A percentile compares a stretch with the other conserved stretches of the same genome.
Evolutionary conservation across 1,140 invertebrate genomes (phyloP).

Genomic region (Cyrtorhinus lividipennis): DNA sequence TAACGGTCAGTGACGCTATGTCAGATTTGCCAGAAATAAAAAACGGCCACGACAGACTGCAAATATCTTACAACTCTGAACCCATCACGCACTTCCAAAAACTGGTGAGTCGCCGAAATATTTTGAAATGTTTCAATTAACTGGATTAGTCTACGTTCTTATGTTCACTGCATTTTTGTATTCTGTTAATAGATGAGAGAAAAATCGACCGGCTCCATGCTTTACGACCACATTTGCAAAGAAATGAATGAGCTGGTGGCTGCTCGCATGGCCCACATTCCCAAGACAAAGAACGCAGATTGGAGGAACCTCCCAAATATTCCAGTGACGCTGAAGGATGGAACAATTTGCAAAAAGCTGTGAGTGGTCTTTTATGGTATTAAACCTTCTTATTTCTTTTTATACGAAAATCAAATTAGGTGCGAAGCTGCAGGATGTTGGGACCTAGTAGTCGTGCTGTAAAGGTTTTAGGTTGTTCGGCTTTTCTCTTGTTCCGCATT

Average conservation of each 20-base stretch:
- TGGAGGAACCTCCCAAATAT: slow-evolving; percentile 81
- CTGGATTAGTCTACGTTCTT: too few relatives aligned
- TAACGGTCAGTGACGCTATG: slow-evolving; percentile 67
- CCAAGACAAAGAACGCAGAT: slow-evolving; percentile 58
- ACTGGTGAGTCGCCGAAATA: slow-evolving; percentile 37
- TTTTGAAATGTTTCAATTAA: too few relatives aligned
- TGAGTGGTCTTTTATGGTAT: too few relatives aligned
- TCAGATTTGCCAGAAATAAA: slow-evolving; percentile 63
- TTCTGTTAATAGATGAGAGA: slow-evolving; percentile 41
- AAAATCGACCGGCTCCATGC: slow-evolving; percentile 37
- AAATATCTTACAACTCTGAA: slow-evolving; percentile 59
- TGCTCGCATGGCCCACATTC: slow-evolving; percentile 62
- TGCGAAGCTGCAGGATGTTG: too few relatives aligned
- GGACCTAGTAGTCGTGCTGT: too few relatives aligned
- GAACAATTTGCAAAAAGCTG: slow-evolving; percentile 45
- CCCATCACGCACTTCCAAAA: slow-evolving; percentile 63
- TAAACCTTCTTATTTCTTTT: too few relatives aligned
- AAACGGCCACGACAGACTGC: slow-evolving; percentile 52
- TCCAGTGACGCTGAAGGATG: slow-evolving; percentile 51
- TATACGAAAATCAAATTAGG: too few relatives aligned
- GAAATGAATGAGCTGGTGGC: slow-evolving; percentile 67
- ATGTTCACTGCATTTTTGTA: too few relatives aligned
- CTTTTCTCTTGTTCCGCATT: too few relatives aligned
- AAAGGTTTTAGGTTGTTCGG: too few relatives aligned
- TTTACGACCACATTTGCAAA: slow-evolving; percentile 72